Percentiles rank a stretch among this genome's conserved stretches.
Evolutionary conservation across 2,888 invertebrate species (phyloP).

Genomic region (Holacanthella duospinosa): DNA sequence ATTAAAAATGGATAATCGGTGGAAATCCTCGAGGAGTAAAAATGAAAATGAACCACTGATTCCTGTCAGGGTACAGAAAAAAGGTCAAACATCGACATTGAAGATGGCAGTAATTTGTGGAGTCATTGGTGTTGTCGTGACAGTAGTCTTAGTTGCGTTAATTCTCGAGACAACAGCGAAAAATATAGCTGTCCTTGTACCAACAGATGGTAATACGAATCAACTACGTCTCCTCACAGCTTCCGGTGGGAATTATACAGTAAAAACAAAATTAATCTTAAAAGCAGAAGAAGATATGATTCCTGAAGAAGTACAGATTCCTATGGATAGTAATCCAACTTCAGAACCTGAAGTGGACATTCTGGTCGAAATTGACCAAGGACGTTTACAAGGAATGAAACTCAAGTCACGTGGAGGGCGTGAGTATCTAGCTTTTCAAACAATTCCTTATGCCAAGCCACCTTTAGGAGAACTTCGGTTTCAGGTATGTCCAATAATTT

Average conservation of each 20-base stretch:
- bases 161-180: background rate
- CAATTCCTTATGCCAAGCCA: conserved; percentile 17
- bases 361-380: conserved; percentile 5
- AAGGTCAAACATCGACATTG: background rate
- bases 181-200: too few relatives aligned
- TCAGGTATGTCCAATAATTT: conserved; percentile 8
- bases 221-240: background rate
- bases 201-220: background rate
- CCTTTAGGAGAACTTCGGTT: conserved; percentile 14
- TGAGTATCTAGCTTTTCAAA: conserved; percentile 13
- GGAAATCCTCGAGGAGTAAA: background rate
- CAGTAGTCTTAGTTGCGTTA: background rate
- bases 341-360: background rate
- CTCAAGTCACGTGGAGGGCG: conserved; percentile 14
- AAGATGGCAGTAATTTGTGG: background rate
- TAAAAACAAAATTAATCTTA: background rate
- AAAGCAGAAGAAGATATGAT: background rate
- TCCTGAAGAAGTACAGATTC: too few relatives aligned
- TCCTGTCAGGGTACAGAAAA: background rate
- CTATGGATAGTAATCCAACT: background rate
- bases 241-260: background rate
- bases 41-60: conserved; percentile 3
- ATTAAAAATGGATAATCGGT: too few relatives aligned
- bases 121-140: background rate
- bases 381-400: conserved; percentile 7